These are phyloP conservation scores for Cheilosia urbana DNA, from an alignment of 2,888 invertebrate species.

Conservation along the genomic window DNA sequence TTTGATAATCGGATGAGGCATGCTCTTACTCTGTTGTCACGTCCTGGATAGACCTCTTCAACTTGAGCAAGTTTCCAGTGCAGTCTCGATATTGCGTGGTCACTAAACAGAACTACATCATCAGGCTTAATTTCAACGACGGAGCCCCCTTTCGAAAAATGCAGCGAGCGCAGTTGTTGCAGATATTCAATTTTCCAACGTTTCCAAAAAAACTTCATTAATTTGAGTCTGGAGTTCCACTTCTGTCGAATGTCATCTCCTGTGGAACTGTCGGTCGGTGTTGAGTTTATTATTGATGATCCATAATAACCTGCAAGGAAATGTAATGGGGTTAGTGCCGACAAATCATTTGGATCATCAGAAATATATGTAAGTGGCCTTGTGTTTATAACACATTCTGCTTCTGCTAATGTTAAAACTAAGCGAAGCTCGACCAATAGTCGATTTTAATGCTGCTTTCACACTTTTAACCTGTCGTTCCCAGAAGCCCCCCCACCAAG, in stretches of 20 bases:
- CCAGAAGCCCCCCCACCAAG: conserved; percentile 68
- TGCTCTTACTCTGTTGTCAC: conserved; percentile 50
- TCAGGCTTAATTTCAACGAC: conserved; percentile 1
- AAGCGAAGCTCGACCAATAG: conserved; percentile 23
- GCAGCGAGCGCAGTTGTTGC: conserved; percentile 34
- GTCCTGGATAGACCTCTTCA: conserved; percentile 47
- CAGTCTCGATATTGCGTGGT: conserved; percentile 44
- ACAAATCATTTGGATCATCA: conserved; percentile 1
- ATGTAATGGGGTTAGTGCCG: conserved; percentile 17
- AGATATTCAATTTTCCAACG: conserved; percentile 26
- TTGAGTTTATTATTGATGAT: background rate
- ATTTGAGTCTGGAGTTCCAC: conserved; percentile 5
- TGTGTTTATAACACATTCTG: conserved; percentile 3
- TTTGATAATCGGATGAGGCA: conserved; percentile 41
- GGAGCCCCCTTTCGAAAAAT: background rate
- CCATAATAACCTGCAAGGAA: conserved; percentile 1
- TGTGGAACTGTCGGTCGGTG: background rate
- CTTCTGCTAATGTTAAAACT: conserved; percentile 5
- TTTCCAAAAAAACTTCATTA: conserved; percentile 14
- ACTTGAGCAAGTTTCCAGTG: conserved; percentile 49
- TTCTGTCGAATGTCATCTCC: conserved; percentile 1
- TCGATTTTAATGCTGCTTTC: conserved; percentile 50
- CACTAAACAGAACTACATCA: conserved; percentile 58
- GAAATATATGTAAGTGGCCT: conserved; percentile 5
- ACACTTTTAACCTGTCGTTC: conserved; percentile 62